phyloP scores from a whole-genome alignment of 2,888 invertebrate genomes.

The Teleiodes luculella region DNA sequence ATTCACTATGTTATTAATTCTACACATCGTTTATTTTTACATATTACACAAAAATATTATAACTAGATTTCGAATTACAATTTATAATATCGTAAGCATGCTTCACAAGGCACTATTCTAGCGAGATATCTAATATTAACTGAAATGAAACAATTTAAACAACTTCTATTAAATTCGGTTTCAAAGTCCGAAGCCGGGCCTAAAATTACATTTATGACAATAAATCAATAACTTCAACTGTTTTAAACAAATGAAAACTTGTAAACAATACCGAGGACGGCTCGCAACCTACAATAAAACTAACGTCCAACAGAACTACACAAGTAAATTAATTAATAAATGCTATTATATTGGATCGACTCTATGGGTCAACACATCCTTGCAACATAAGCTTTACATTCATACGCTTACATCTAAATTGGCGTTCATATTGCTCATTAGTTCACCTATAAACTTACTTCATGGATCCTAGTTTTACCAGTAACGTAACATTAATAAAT shows the following conservation, averaged over 20 bases:
- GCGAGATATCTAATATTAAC: slow-evolving; percentile 59
- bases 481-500: neutral
- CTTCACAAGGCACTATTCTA: slow-evolving; percentile 78
- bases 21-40: slow-evolving; percentile 41
- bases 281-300: slow-evolving; percentile 30
- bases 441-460: slow-evolving; percentile 23
- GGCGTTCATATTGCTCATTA: slow-evolving; percentile 70
- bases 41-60: slow-evolving; percentile 54
- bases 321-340: slow-evolving; percentile 1
- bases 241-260: slow-evolving; percentile 38
- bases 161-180: slow-evolving; percentile 73
- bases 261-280: slow-evolving; percentile 39
- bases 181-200: slow-evolving; percentile 65
- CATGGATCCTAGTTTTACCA: neutral
- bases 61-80: slow-evolving; percentile 39
- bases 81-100: slow-evolving; percentile 67
- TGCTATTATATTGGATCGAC: slow-evolving; percentile 26
- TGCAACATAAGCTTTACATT: slow-evolving; percentile 48
- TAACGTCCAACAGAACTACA: slow-evolving; percentile 35
- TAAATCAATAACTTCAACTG: slow-evolving; percentile 53
- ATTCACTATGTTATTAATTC: slow-evolving; percentile 30
- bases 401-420: slow-evolving; percentile 62
- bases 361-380: slow-evolving; percentile 40
- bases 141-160: slow-evolving; percentile 52
- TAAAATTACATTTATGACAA: slow-evolving; percentile 67